phyloP scores from a whole-genome alignment of 2,888 invertebrate species.

The Drosophila phalerata region DNA sequence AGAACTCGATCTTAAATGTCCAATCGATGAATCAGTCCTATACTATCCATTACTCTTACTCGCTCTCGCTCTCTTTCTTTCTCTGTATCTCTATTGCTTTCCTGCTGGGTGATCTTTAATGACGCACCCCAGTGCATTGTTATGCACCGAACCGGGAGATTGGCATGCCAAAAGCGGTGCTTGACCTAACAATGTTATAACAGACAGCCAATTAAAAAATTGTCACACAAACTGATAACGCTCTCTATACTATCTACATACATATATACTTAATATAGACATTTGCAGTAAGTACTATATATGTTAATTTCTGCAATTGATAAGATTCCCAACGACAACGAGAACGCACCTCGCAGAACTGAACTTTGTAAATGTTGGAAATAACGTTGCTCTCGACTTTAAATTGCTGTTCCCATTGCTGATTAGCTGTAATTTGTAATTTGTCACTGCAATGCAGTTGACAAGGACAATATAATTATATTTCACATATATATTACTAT shows the following conservation, averaged over 20 bases:
- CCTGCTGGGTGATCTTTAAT: conserved; percentile 15
- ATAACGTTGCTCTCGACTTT: conserved; percentile 21
- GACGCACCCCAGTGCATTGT: conserved; percentile 60
- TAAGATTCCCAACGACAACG: conserved; percentile 55
- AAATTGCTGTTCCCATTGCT: conserved; percentile 34
- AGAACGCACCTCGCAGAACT: conserved; percentile 38
- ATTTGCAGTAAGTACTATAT: conserved; percentile 18
- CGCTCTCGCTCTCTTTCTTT: background rate
- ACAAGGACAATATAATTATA: conserved; percentile 67
- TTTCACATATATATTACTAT: conserved; percentile 22
- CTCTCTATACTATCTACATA: conserved; percentile 15
- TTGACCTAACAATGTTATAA: conserved; percentile 75
- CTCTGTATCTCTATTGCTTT: background rate
- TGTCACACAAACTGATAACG: conserved; percentile 59
- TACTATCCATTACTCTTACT: background rate
- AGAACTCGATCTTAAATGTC: conserved; percentile 43
- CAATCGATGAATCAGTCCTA: conserved; percentile 52
- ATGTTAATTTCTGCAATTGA: conserved; percentile 71
- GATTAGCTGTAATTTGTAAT: conserved; percentile 75
- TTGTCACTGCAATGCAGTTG: conserved; percentile 59
- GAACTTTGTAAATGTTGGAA: conserved; percentile 31
- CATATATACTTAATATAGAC: conserved; percentile 28
- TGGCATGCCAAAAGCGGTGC: conserved; percentile 68
- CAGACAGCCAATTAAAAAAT: conserved; percentile 63
- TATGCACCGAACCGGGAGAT: conserved; percentile 56